phyloP scores from a whole-genome alignment of 2,797 vertebrate species.

The Mus caroli region DNA sequence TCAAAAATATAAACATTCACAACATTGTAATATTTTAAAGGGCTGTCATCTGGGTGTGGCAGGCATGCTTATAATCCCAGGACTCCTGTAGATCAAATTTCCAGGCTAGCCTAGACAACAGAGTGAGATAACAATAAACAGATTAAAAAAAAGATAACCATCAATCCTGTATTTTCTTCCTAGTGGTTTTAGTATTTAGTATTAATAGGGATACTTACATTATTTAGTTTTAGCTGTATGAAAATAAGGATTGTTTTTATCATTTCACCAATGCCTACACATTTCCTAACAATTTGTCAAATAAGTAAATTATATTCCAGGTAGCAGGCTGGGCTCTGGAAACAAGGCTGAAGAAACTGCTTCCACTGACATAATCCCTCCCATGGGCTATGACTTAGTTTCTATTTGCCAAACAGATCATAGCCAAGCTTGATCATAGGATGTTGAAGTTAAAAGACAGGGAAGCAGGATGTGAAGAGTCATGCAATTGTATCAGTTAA shows the following conservation, averaged over 20 bases:
- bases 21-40: neutral
- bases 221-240: neutral
- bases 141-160: neutral
- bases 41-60: neutral
- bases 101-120: neutral
- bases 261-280: no score
- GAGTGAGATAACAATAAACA: no score
- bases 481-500: fast-evolving
- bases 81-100: neutral
- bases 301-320: neutral
- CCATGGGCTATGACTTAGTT: neutral
- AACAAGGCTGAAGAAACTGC: neutral
- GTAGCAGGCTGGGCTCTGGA: neutral
- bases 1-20: neutral
- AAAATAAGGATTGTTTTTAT: neutral
- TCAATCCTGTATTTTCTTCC: neutral
- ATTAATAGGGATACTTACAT: neutral
- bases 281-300: neutral
- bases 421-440: neutral
- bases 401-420: slow-evolving; percentile 13
- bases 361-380: neutral
- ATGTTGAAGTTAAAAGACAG: neutral
- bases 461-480: neutral
- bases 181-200: neutral
- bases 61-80: neutral